phyloP scores from a whole-genome alignment of 2,113 vertebrate species.

The Pelmatolapia mariae region DNA sequence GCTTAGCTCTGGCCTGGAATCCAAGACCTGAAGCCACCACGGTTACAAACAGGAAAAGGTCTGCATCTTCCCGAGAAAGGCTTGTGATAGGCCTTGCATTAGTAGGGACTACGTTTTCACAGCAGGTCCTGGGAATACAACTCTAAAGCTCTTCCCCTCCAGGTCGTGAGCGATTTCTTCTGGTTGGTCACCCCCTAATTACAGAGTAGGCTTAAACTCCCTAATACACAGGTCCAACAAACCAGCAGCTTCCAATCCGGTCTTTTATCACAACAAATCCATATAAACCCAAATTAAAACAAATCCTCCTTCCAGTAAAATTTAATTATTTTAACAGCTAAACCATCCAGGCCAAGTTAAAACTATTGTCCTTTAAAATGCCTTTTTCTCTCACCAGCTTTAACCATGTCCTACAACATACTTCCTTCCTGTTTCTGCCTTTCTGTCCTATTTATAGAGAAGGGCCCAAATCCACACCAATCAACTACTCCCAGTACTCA shows the following conservation, averaged over 20 bases:
- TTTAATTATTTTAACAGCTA: not conserved
- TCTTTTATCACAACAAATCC: not conserved
- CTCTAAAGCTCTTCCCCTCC: not conserved
- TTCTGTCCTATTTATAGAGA: not conserved
- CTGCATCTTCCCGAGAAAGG: not conserved
- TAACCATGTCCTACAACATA: not conserved
- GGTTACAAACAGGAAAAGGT: not conserved
- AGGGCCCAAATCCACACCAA: not conserved
- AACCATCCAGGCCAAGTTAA: not conserved
- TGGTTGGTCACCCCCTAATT: not conserved
- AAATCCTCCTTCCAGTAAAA: not conserved
- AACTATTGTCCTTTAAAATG: not conserved
- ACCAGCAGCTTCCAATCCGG: not conserved
- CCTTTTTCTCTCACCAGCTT: not conserved
- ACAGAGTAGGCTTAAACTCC: not conserved
- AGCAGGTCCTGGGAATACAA: not conserved
- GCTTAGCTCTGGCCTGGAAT: not conserved
- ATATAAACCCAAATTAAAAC: not conserved
- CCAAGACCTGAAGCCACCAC: not conserved
- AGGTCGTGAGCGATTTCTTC: not conserved
- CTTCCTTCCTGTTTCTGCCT: not conserved
- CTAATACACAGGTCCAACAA: not conserved
- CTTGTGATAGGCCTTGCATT: not conserved
- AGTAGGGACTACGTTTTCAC: not conserved
- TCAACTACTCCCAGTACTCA: not conserved